A percentile compares a stretch with the other conserved stretches of the same genome.
Evolutionary conservation across 2,888 invertebrate genomes (phyloP).

Genomic region (Bembecia ichneumoniformis): DNA sequence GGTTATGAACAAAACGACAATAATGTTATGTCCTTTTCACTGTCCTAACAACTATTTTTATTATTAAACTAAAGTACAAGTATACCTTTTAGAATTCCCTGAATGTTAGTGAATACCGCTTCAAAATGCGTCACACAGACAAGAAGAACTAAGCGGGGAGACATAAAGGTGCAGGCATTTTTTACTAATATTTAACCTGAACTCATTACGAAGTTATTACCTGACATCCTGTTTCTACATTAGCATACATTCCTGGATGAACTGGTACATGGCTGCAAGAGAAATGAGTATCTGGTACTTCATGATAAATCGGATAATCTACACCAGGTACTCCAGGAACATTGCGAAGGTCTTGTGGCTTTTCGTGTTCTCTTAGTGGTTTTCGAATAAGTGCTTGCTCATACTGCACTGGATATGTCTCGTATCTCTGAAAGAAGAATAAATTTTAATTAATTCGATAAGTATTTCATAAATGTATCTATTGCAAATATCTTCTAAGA

Average conservation of each 20-base stretch:
- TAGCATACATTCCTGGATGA: slow-evolving; percentile 91
- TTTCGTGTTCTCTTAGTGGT: slow-evolving; percentile 72
- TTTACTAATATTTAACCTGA: too few relatives aligned
- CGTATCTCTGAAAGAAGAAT: slow-evolving; percentile 40
- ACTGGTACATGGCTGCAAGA: slow-evolving; percentile 84
- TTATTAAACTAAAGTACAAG: too few relatives aligned
- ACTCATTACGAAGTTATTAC: slow-evolving; percentile 55
- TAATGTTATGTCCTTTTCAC: too few relatives aligned
- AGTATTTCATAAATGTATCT: too few relatives aligned
- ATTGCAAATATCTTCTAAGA: background rate
- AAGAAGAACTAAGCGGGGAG: too few relatives aligned
- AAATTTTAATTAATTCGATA: background rate
- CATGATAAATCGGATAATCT: slow-evolving; percentile 85
- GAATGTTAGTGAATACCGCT: too few relatives aligned
- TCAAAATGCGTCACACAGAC: too few relatives aligned
- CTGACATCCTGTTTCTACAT: slow-evolving; percentile 90
- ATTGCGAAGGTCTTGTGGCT: slow-evolving; percentile 83
- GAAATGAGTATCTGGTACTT: slow-evolving; percentile 84
- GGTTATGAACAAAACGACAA: too few relatives aligned
- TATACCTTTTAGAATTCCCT: too few relatives aligned
- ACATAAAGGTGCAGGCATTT: too few relatives aligned
- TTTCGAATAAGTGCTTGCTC: slow-evolving; percentile 46
- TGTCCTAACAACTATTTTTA: too few relatives aligned
- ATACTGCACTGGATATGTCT: slow-evolving; percentile 42
- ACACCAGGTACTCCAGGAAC: slow-evolving; percentile 85